Percentiles rank a stretch among this genome's conserved stretches.
phyloP scores from a whole-genome alignment of 2,888 invertebrate species.

The Litoditis marina region DNA sequence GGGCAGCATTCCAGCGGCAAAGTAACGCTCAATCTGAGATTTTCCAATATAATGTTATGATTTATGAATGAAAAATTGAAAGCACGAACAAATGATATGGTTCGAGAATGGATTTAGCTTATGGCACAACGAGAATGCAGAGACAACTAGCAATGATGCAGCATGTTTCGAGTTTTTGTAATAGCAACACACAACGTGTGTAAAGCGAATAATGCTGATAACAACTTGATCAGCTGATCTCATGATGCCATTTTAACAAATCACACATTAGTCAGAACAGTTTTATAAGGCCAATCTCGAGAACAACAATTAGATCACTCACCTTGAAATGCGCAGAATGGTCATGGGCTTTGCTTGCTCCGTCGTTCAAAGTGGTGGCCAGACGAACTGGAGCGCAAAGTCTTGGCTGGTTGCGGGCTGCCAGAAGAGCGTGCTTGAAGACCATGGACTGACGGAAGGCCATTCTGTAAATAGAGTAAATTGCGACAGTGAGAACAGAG shows the following conservation, averaged over 20 bases:
- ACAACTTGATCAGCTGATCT: too few species aligned
- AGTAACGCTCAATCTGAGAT: constrained; percentile 62
- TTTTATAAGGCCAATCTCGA: too few species aligned
- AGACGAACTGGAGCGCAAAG: constrained; percentile 28
- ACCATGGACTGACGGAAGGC: constrained; percentile 34
- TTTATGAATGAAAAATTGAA: too few species aligned
- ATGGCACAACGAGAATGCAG: too few species aligned
- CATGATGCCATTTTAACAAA: too few species aligned
- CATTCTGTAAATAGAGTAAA: constrained; percentile 31
- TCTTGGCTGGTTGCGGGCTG: constrained; percentile 30
- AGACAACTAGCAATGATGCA: too few species aligned
- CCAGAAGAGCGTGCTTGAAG: constrained; percentile 34
- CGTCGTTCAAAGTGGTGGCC: constrained; percentile 44
- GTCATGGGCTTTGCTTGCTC: constrained; percentile 47
- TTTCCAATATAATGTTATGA: constrained; percentile 8
- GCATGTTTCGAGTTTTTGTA: too few species aligned
- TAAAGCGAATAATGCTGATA: too few species aligned
- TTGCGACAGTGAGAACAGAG: neutral
- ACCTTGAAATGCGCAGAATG: constrained; percentile 50
- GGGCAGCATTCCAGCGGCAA: constrained; percentile 63
- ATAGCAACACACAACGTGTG: too few species aligned
- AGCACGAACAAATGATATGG: neutral
- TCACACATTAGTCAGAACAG: too few species aligned
- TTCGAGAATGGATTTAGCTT: neutral
- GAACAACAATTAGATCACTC: too few species aligned